A percentile compares a stretch with the other conserved stretches of the same genome.
Conservation (phyloP, 2,113 vertebrate species). For the Apodemus speciosus region DNA sequence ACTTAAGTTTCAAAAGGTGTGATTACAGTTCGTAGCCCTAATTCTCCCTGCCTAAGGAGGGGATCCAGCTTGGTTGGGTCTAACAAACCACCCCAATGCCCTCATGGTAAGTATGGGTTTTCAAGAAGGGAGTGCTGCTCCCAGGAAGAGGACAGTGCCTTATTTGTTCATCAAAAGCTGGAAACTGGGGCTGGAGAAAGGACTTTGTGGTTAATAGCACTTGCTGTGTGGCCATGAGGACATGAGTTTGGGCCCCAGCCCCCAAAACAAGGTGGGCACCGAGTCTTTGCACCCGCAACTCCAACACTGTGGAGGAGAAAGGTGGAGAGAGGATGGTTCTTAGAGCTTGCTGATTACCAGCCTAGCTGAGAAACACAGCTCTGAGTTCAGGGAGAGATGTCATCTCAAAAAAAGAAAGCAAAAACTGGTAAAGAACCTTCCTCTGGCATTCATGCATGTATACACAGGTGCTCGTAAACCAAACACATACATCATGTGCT, state of each 20-base stretch:
- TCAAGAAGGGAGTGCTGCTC: not conserved
- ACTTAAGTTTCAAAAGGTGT: constrained; percentile 22
- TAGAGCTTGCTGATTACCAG: not conserved
- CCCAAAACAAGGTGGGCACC: not conserved
- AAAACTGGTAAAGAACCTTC: not conserved
- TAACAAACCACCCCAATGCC: not conserved
- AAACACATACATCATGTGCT: not conserved
- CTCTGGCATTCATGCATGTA: not conserved
- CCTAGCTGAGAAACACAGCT: not conserved
- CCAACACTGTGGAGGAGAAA: not conserved
- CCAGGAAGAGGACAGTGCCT: not conserved
- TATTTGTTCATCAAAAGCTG: not conserved
- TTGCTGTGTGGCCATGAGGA: not conserved
- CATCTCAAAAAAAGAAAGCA: not conserved
- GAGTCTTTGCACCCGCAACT: not conserved
- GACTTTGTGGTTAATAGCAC: not conserved
- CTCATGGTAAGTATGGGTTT: not conserved
- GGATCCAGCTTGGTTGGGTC: not conserved
- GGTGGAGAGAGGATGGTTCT: not conserved
- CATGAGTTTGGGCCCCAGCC: too few relatives aligned
- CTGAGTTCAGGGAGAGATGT: not conserved
- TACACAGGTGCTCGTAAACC: not conserved
- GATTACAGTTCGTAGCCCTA: not conserved
- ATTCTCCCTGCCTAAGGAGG: not conserved
- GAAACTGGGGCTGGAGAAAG: not conserved